A percentile compares a stretch with the other conserved stretches of the same genome.
Evolutionary conservation across 2,888 invertebrate species (phyloP).

Genomic region (Liopterus haemorrhoidalis): DNA sequence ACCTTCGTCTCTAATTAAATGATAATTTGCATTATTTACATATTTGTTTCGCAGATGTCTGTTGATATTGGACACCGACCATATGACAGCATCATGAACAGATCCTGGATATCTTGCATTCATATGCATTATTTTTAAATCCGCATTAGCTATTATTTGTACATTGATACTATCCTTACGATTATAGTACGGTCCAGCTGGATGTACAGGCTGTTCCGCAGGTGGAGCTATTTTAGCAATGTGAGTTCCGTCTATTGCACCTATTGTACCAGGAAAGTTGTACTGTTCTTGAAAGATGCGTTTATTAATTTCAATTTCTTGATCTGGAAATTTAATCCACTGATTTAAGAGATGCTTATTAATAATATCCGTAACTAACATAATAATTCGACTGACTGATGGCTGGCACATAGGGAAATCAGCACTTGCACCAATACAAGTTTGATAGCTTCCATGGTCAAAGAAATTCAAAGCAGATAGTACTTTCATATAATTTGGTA

Average conservation of each 20-base stretch:
- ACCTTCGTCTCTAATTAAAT: too few relatives aligned
- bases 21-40: too few relatives aligned
- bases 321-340: slow-evolving; percentile 12
- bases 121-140: slow-evolving; percentile 12
- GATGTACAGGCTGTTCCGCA: not conserved
- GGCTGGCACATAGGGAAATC: slow-evolving; percentile 16
- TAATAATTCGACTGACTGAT: not conserved
- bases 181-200: slow-evolving; percentile 15
- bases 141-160: slow-evolving; percentile 10
- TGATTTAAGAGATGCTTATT: slow-evolving; percentile 7
- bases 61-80: slow-evolving; percentile 10
- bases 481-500: too few relatives aligned
- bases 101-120: slow-evolving; percentile 20
- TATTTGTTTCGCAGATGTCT: slow-evolving; percentile 4
- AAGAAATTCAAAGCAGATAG: slow-evolving; percentile 3
- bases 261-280: slow-evolving; percentile 12
- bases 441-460: slow-evolving; percentile 9
- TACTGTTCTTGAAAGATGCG: slow-evolving; percentile 7
- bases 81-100: slow-evolving; percentile 21
- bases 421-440: slow-evolving; percentile 12
- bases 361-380: slow-evolving; percentile 10
- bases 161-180: slow-evolving; percentile 17
- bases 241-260: slow-evolving; percentile 15
- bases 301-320: not conserved
- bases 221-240: slow-evolving; percentile 14